Percentiles rank a stretch among this genome's conserved stretches.
These are phyloP conservation scores for Poeciliopsis infans DNA, from an alignment of 2,797 vertebrate genomes.

Conservation along the genomic window DNA sequence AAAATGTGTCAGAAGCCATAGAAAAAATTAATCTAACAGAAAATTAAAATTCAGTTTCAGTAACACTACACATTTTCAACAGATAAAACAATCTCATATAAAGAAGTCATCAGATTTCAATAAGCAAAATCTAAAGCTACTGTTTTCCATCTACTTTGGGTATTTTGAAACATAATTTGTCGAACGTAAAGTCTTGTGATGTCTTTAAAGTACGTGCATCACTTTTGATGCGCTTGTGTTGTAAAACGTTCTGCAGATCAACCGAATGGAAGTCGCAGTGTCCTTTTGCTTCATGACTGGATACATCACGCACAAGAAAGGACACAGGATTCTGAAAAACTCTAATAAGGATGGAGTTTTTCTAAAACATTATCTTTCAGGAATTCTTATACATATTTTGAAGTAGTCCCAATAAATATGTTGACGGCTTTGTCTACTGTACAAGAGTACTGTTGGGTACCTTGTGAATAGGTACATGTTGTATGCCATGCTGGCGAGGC, in stretches of 20 bases:
- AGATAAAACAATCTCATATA: background rate
- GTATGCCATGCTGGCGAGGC: conserved; percentile 93
- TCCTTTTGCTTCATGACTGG: background rate
- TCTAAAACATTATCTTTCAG: background rate
- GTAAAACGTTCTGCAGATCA: background rate
- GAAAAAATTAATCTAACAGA: background rate
- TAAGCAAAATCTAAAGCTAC: background rate
- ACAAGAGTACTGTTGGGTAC: conserved; percentile 71
- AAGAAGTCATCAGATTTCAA: background rate
- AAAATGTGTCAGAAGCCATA: background rate
- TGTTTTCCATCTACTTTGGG: background rate
- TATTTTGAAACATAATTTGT: background rate
- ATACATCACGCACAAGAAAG: background rate
- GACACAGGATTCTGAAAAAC: background rate
- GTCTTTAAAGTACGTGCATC: background rate
- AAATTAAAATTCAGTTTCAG: background rate
- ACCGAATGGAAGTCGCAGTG: background rate
- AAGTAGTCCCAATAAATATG: background rate
- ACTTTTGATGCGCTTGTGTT: background rate
- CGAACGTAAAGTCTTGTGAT: background rate
- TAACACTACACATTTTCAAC: too few species aligned
- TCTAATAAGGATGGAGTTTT: background rate
- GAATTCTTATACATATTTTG: background rate
- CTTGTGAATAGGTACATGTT: conserved; percentile 97
- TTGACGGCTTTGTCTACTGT: background rate